A percentile compares a stretch with the other conserved stretches of the same genome.
Evolutionary conservation across 2,797 vertebrate species (phyloP).

Genomic region (Premnoplex brunnescens): DNA sequence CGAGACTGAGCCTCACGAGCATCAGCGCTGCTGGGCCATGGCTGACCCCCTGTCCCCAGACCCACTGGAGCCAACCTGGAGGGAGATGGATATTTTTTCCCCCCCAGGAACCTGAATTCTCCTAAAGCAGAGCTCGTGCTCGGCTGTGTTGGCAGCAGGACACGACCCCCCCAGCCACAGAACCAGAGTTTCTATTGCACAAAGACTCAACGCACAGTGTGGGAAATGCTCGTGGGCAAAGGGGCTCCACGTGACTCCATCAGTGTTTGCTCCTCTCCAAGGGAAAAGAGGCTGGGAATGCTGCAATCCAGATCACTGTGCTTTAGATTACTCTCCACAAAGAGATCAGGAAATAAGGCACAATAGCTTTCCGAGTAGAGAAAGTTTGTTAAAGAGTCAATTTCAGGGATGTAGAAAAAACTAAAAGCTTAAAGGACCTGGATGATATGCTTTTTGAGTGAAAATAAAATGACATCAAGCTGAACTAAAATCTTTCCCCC

Average conservation of each 20-base stretch:
- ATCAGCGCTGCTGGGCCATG: rapidly evolving
- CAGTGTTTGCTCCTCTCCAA: neutral
- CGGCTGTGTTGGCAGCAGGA: conserved; percentile 31
- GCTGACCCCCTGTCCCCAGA: neutral
- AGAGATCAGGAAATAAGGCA: conserved; percentile 74
- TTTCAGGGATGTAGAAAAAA: conserved; percentile 53
- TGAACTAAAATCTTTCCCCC: neutral
- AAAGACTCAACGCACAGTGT: conserved; percentile 54
- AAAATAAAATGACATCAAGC: neutral
- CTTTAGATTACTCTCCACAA: conserved; percentile 67
- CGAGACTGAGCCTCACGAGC: rapidly evolving
- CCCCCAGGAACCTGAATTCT: conserved; percentile 33
- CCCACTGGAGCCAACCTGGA: neutral
- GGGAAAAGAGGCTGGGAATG: neutral
- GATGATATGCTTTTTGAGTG: neutral
- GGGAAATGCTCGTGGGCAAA: conserved; percentile 52
- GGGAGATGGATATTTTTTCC: rapidly evolving
- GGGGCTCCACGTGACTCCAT: neutral
- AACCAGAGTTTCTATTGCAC: conserved; percentile 73
- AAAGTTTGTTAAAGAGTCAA: conserved; percentile 50
- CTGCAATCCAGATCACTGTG: conserved; percentile 62
- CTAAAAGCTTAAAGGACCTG: neutral
- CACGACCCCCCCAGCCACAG: neutral
- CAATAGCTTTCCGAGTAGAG: conserved; percentile 75
- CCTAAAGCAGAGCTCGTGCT: conserved; percentile 44